Evolutionary conservation across 2,888 invertebrate genomes (phyloP), one percentile per base, ranked within the genome.

Genomic region (Pogonocherus hispidulus): DNA sequence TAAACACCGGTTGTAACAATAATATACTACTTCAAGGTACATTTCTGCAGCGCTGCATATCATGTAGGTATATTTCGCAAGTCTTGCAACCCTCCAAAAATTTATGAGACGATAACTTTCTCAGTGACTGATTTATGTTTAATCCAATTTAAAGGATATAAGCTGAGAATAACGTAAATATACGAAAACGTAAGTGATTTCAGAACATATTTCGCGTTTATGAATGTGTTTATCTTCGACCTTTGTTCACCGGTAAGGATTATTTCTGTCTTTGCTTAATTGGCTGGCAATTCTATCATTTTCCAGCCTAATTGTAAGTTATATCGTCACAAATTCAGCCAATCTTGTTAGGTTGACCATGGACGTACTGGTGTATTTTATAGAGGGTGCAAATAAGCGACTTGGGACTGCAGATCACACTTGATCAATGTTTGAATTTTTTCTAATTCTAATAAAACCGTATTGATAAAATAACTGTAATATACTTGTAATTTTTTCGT

Each of bases 291-390:
- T 73, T 73, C 52, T 14, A 56, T 70, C 57, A 65, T 76, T 75
- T 73, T 75, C 67, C 65, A 72, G 77, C 77, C 79, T 79, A 79
- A 79, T 79, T 79, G 79, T 77, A 72, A 79, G 76, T 76, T 79
- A 79, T 76, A 73, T 65, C 60, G 71, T 67, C 72, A 67, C 70
- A 71, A 71, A 76, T 76, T 71, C 70, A 71, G 66, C 60, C 72
- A 67, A 70, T 73, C 71, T 74, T 56, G 73, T 63, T 67, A 65
- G 66, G 70, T 70, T 68, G 60, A 55, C 67, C 69, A 69, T 71
- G 2, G 41, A 14, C n/a, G 4, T 16, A 2, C 41, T 6, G 5
- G 5, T 14, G 5, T n/a, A 14, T 41, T 41, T 41, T 16, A 0
- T 14, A n/a, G 3, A 41, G 41, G 14, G 16, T 1, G n/a, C 6